phyloP scores from a whole-genome alignment of 2,888 invertebrate species.

The Apamea epomidion region DNA sequence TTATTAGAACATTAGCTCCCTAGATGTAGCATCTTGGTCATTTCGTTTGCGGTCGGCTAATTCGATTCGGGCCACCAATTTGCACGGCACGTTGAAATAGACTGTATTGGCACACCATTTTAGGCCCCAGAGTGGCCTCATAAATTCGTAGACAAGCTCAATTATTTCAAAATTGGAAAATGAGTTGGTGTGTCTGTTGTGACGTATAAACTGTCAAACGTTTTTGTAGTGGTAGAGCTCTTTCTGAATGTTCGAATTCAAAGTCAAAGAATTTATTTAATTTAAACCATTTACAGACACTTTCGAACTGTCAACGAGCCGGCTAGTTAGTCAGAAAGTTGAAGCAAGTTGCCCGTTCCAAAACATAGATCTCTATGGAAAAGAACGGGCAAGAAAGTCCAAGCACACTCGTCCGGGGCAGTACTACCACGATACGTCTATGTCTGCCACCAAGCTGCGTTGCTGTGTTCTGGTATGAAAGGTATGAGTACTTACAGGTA shows the following conservation, averaged over 20 bases:
- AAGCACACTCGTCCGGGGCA: too few species aligned
- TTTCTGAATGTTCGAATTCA: not conserved
- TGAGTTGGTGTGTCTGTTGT: not conserved
- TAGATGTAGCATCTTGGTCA: not conserved
- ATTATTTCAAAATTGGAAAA: conserved; percentile 3
- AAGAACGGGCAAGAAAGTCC: too few species aligned
- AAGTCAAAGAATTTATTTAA: not conserved
- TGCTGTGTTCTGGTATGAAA: too few species aligned
- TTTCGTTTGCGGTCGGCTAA: conserved; percentile 4
- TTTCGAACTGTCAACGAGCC: not conserved
- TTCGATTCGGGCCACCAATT: conserved; percentile 11
- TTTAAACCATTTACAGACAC: not conserved
- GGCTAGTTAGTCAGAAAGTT: not conserved
- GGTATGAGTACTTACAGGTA: too few species aligned
- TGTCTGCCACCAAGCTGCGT: too few species aligned
- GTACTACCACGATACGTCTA: too few species aligned
- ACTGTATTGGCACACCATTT: not conserved
- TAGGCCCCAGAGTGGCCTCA: not conserved
- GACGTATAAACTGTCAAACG: not conserved
- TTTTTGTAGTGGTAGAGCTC: not conserved
- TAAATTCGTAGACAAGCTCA: not conserved
- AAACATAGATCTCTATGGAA: too few species aligned
- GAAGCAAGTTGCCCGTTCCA: too few species aligned
- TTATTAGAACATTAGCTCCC: conserved; percentile 16
- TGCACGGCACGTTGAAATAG: not conserved